Evolutionary conservation across 1,140 invertebrate species (phyloP).

Genomic region (Drosophila trapezifrons): DNA sequence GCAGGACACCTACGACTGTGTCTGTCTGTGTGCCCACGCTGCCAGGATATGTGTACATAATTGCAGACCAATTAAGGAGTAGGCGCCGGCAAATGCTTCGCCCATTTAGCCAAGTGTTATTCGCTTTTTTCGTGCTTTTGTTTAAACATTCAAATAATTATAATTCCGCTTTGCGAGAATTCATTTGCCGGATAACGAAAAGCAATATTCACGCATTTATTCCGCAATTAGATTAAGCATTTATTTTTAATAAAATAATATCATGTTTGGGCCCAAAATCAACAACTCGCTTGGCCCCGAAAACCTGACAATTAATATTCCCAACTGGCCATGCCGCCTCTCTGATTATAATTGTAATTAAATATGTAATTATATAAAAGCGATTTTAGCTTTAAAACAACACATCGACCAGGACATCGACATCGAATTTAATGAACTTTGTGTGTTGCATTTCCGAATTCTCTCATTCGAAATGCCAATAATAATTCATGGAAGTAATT

Average conservation of each 20-base stretch:
- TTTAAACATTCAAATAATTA: slow-evolving; percentile 12
- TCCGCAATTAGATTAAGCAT: slow-evolving; percentile 1
- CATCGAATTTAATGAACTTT: slow-evolving; percentile 5
- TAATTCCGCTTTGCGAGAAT: background rate
- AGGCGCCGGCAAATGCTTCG: background rate
- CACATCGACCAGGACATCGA: background rate
- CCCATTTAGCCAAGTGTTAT: background rate
- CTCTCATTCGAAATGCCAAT: background rate
- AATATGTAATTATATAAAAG: slow-evolving; percentile 28
- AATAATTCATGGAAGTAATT: slow-evolving; percentile 3
- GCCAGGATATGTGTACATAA: slow-evolving; percentile 23
- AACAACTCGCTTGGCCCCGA: background rate
- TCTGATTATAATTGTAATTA: slow-evolving; percentile 25
- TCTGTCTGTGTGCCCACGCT: background rate
- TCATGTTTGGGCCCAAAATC: background rate
- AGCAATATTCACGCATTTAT: slow-evolving; percentile 6
- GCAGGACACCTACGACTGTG: background rate
- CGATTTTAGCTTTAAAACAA: slow-evolving; percentile 19
- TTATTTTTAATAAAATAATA: slow-evolving; percentile 1
- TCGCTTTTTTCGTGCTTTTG: background rate
- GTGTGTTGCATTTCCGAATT: no score
- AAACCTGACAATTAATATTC: slow-evolving; percentile 25
- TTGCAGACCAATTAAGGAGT: slow-evolving; percentile 30
- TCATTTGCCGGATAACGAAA: slow-evolving; percentile 5
- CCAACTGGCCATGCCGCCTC: background rate